Percentiles rank a stretch among this genome's conserved stretches.
phyloP scores from a whole-genome alignment of 2,113 vertebrate genomes.

The Cololabis saira region DNA sequence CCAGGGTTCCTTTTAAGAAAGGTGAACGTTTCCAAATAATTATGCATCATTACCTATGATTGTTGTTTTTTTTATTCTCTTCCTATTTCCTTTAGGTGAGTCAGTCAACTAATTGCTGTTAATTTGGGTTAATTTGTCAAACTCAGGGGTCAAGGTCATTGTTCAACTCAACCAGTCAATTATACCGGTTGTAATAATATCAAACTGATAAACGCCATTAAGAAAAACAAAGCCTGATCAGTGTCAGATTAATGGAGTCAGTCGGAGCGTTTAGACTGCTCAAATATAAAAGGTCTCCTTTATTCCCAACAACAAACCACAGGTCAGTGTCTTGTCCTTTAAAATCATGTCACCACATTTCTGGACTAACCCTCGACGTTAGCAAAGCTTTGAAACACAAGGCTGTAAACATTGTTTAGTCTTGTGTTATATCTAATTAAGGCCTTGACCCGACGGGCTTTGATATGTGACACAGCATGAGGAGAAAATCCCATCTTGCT shows the following conservation, averaged over 20 bases:
- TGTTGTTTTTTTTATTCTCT: constrained; percentile 17
- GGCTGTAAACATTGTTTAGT: constrained; percentile 44
- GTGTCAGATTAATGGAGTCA: constrained; percentile 57
- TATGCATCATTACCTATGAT: constrained; percentile 14
- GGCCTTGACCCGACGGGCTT: constrained; percentile 35
- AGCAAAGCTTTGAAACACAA: constrained; percentile 27
- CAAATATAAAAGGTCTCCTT: constrained; percentile 34
- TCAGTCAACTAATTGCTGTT: constrained; percentile 43
- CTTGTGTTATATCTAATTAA: constrained; percentile 42
- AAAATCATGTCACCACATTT: constrained; percentile 15
- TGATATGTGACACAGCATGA: constrained; percentile 37
- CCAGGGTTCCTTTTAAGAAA: too few species aligned
- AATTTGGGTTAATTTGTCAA: constrained; percentile 67
- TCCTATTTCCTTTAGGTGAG: not conserved
- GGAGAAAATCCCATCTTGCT: constrained; percentile 57
- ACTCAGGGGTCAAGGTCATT: constrained; percentile 53
- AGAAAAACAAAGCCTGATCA: constrained; percentile 57
- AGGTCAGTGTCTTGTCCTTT: constrained; percentile 6
- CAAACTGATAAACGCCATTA: constrained; percentile 67
- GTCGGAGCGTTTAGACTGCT: constrained; percentile 36
- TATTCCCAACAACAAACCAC: not conserved
- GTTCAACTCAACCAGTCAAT: constrained; percentile 68
- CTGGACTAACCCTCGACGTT: constrained; percentile 42
- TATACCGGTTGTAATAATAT: constrained; percentile 66
- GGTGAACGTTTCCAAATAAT: too few species aligned